These are phyloP conservation scores for Cotesia congregata DNA, from an alignment of 2,888 invertebrate species.

Conservation along the genomic window DNA sequence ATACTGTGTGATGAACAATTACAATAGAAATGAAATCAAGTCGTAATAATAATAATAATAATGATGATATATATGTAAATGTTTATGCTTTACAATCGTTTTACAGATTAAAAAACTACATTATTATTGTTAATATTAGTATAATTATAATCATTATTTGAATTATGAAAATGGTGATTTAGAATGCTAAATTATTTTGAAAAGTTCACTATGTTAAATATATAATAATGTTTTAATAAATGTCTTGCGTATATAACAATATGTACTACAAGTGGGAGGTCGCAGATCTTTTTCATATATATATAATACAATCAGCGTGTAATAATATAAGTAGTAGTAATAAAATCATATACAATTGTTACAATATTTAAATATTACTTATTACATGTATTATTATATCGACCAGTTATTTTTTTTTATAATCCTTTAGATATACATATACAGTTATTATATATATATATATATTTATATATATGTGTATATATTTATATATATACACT, in stretches of 20 bases:
- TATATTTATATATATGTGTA: constrained; percentile 62
- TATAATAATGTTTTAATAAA: constrained; percentile 36
- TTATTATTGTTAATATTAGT: not conserved
- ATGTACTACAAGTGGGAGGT: constrained; percentile 69
- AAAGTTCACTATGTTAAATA: constrained; percentile 29
- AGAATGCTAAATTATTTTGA: constrained; percentile 33
- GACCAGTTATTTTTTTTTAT: constrained; percentile 57
- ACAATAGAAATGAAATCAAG: constrained; percentile 31
- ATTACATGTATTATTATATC: constrained; percentile 67
- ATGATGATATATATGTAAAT: constrained; percentile 27
- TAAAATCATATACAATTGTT: constrained; percentile 71
- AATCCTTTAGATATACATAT: constrained; percentile 51
- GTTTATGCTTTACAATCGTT: constrained; percentile 45
- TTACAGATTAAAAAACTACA: constrained; percentile 30
- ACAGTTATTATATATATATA: constrained; percentile 60
- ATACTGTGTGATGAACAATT: constrained; percentile 56
- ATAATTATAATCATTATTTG: not conserved
- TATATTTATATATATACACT: constrained; percentile 61
- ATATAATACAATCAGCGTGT: constrained; percentile 71
- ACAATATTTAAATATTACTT: constrained; percentile 71
- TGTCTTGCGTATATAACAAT: constrained; percentile 53
- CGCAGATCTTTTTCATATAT: constrained; percentile 61
- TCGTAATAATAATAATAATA: constrained; percentile 18
- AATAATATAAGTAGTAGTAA: constrained; percentile 67
- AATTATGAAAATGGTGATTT: constrained; percentile 32